These are phyloP conservation scores for Sipha flava DNA, from an alignment of 1,140 invertebrate species.

Conservation along the genomic window DNA sequence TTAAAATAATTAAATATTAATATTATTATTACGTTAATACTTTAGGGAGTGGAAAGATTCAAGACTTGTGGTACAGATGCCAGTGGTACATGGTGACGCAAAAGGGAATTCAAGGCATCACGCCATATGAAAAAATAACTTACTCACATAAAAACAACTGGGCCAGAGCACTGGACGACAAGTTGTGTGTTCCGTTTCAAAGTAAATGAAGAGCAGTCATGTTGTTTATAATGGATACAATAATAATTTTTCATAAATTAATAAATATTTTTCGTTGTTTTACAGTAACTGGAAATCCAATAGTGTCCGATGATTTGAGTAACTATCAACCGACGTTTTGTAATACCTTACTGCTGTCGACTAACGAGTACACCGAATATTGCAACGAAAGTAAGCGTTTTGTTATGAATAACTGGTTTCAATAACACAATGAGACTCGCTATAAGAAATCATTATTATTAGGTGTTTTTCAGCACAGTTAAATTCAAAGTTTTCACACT, in stretches of 20 bases:
- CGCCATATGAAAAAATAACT: slow-evolving; percentile 48
- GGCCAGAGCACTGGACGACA: slow-evolving; percentile 39
- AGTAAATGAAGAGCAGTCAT: slow-evolving; percentile 33
- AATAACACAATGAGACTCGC: too few relatives aligned
- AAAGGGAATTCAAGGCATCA: slow-evolving; percentile 50
- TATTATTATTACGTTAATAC: neutral
- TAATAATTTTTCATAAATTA: too few relatives aligned
- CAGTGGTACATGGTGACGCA: slow-evolving; percentile 53
- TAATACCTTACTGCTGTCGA: neutral
- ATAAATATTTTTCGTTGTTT: neutral
- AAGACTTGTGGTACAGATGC: slow-evolving; percentile 51
- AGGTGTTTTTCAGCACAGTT: neutral
- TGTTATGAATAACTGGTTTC: neutral
- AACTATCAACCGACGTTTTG: neutral
- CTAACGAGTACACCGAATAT: neutral
- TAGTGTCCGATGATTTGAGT: neutral
- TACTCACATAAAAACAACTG: slow-evolving; percentile 39
- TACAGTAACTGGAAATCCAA: slow-evolving; percentile 15
- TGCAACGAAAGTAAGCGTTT: neutral
- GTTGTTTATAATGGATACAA: neutral
- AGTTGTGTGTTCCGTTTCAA: slow-evolving; percentile 39
- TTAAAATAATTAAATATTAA: neutral
- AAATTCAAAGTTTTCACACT: too few relatives aligned
- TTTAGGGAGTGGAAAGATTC: slow-evolving; percentile 48
- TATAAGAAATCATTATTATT: too few relatives aligned